phyloP scores from a whole-genome alignment of 2,888 invertebrate species.

The Stenichneumon culpator region DNA sequence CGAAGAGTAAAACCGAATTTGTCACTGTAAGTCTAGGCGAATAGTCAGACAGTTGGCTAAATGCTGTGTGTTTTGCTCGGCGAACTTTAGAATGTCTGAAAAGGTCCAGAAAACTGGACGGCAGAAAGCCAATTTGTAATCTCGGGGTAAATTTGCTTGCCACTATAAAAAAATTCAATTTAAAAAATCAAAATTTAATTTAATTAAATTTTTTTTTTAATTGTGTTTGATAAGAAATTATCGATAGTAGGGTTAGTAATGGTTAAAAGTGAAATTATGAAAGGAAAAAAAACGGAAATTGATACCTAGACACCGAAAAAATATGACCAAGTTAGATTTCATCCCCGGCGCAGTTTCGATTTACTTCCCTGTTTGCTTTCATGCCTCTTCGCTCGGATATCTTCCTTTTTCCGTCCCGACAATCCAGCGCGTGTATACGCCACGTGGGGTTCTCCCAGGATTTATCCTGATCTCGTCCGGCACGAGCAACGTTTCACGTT shows the following conservation, averaged over 20 bases:
- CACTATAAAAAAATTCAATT: not conserved
- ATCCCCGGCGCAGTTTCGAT: constrained; percentile 12
- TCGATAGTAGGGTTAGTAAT: too few species aligned
- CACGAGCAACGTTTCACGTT: constrained; percentile 24
- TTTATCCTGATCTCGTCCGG: constrained; percentile 52
- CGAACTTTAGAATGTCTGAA: too few species aligned
- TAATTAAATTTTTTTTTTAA: too few species aligned
- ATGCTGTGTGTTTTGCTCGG: too few species aligned
- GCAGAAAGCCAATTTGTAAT: not conserved
- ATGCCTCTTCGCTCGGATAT: constrained; percentile 13
- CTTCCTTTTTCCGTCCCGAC: constrained; percentile 3
- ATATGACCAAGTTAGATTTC: constrained; percentile 4
- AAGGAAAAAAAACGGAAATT: not conserved
- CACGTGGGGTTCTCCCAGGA: constrained; percentile 12
- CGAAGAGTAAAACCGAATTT: too few species aligned
- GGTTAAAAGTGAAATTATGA: too few species aligned
- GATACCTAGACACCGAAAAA: not conserved
- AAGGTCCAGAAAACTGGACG: too few species aligned
- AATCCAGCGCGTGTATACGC: constrained; percentile 1
- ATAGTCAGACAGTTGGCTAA: too few species aligned
- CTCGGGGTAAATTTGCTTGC: not conserved
- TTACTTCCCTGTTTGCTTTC: constrained; percentile 13
- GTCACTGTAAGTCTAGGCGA: too few species aligned
- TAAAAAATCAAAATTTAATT: not conserved
- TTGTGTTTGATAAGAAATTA: too few species aligned